phyloP scores from a whole-genome alignment of 2,888 invertebrate species.

The Agriopis aurantiaria region DNA sequence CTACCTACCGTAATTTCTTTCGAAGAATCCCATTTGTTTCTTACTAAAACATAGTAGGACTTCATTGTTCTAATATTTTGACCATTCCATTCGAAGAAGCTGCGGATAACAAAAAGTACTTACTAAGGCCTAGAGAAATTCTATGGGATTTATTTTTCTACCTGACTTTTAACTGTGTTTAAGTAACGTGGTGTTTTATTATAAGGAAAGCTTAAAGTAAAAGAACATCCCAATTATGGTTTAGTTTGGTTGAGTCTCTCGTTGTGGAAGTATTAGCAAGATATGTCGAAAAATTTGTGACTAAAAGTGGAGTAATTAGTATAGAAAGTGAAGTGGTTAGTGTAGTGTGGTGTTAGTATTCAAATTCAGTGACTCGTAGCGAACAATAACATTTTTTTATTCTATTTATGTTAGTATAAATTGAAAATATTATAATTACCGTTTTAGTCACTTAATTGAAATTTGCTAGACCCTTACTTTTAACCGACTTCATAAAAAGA shows the following conservation, averaged over 20 bases:
- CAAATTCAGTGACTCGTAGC: no score
- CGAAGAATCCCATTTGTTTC: constrained; percentile 35
- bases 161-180: constrained; percentile 45
- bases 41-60: constrained; percentile 39
- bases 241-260: constrained; percentile 42
- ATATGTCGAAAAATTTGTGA: neutral
- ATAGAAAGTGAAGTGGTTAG: no score
- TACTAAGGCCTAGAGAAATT: constrained; percentile 37
- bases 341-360: no score
- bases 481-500: no score
- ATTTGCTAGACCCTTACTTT: no score
- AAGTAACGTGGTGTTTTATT: constrained; percentile 54
- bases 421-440: no score
- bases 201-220: constrained; percentile 47
- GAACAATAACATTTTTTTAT: no score
- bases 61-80: constrained; percentile 26
- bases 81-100: constrained; percentile 31
- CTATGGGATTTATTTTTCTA: constrained; percentile 51
- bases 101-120: constrained; percentile 33
- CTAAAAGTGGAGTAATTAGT: no score
- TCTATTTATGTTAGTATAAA: no score
- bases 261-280: constrained; percentile 38
- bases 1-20: constrained; percentile 4
- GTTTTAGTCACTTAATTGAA: no score
- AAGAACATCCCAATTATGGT: constrained; percentile 36